Evolutionary conservation across 2,888 invertebrate genomes (phyloP), one percentile per base, ranked within the genome.

Genomic region (Mimachlamys varia): DNA sequence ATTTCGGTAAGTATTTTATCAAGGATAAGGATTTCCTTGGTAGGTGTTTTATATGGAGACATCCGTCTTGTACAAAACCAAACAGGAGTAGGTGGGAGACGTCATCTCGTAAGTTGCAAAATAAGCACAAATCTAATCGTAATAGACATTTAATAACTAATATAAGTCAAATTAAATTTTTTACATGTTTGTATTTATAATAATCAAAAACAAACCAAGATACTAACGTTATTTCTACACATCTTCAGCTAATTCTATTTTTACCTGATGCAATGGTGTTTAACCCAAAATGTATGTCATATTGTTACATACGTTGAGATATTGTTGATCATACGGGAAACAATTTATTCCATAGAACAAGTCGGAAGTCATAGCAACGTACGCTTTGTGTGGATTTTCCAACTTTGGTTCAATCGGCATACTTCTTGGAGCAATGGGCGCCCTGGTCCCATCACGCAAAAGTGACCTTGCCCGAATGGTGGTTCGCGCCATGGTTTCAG

Each of bases 401-500:
- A 96, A 96, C 91, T 92, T 96, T 90, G 95, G 95, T 0, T 95
- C 96, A 15, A 95, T 96, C 91, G 96, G 96, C 13, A 95, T 96
- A 33, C 91, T 94, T 88, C 91, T 96, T 22, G 95, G 96, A 5
- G 94, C 92, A 7, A 88, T 96, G 37, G 93, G 94, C 4, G 95
- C 95, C 7, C 89, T 96, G 90, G 95, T 94, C 1, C 96, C 96
- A 4, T 90, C 91, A 17, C 92, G 96, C n/a, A 93, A 93, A 87
- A 88, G 92, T 5, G 95, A 94, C 87, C 90, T 96, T 53, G 89
- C 95, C 0, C 90, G 92, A 88, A 93, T 95, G 89, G 94, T 95
- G 0, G 53, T 95, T 7, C 90, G 96, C 15, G 96, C 96, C 0
- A 96, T 96, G 96, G 95, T 96, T 15, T 95, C 96, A 19, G 96